Percentiles rank a stretch among this genome's conserved stretches.
Evolutionary conservation across 2,797 vertebrate species (phyloP).

Genomic region (Melanotaenia parkinsoni): DNA sequence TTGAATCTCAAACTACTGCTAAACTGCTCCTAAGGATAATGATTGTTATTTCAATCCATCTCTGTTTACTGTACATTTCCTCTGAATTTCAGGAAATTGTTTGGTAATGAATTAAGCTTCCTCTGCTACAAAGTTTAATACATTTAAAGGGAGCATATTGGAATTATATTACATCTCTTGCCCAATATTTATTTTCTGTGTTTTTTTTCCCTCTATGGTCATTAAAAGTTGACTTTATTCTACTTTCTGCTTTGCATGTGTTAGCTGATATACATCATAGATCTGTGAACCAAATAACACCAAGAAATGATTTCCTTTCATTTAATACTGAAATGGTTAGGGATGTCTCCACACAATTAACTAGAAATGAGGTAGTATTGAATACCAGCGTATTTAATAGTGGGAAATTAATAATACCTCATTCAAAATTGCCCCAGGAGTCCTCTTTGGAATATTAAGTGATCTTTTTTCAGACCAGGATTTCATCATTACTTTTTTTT

Average conservation of each 20-base stretch:
- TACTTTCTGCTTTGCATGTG: neutral
- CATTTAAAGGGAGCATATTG: neutral
- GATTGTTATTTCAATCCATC: neutral
- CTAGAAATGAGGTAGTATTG: conserved; percentile 16
- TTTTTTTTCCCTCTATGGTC: conserved; percentile 10
- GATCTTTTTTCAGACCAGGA: neutral
- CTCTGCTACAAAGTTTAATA: neutral
- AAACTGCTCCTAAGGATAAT: neutral
- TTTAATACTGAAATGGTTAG: conserved; percentile 31
- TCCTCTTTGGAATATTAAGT: conserved; percentile 19
- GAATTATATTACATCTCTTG: neutral
- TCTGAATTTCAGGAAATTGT: neutral
- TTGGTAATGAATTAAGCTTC: neutral
- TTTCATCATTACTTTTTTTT: conserved; percentile 27
- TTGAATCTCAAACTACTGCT: neutral
- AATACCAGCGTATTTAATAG: conserved; percentile 24
- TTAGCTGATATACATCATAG: conserved; percentile 16
- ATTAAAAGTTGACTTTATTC: conserved; percentile 7
- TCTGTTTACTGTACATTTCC: neutral
- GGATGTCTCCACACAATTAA: conserved; percentile 53
- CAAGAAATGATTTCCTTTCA: conserved; percentile 26
- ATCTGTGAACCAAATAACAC: conserved; percentile 16
- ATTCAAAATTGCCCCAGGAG: conserved; percentile 24
- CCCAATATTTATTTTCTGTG: neutral
- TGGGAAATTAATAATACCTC: conserved; percentile 38